These are phyloP conservation scores for Homarus americanus DNA, from an alignment of 1,140 invertebrate species.

Conservation along the genomic window DNA sequence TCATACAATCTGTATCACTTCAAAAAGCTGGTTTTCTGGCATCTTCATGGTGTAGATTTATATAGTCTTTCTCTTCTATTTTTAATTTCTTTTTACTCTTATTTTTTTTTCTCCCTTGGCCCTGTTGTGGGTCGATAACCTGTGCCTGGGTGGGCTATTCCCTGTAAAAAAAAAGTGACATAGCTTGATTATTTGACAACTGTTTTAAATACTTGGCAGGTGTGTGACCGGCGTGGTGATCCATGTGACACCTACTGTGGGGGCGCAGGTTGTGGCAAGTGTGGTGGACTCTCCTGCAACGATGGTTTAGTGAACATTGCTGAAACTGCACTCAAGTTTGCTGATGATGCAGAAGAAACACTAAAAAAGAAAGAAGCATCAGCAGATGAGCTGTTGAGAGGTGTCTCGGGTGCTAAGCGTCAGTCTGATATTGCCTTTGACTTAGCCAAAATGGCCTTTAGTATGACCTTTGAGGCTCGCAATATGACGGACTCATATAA, in stretches of 20 bases:
- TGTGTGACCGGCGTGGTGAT: slow-evolving; percentile 92
- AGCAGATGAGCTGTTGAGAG: slow-evolving; percentile 82
- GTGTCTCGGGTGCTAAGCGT: slow-evolving; percentile 81
- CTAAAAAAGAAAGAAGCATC: slow-evolving; percentile 89
- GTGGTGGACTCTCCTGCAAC: slow-evolving; percentile 94
- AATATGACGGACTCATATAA: slow-evolving; percentile 82
- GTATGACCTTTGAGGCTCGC: slow-evolving; percentile 80
- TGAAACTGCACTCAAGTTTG: slow-evolving; percentile 89
- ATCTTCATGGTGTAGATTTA: no score
- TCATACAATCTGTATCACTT: no score
- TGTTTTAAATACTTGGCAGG: slow-evolving; percentile 80
- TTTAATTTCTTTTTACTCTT: no score
- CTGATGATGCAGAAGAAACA: slow-evolving; percentile 88
- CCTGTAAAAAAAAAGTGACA: no score
- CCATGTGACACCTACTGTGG: slow-evolving; percentile 94
- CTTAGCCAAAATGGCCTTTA: slow-evolving; percentile 82
- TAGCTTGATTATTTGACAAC: no score
- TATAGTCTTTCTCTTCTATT: no score
- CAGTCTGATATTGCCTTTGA: slow-evolving; percentile 81
- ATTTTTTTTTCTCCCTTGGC: no score
- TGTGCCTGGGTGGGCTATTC: no score
- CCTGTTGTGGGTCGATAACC: no score
- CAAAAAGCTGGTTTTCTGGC: no score
- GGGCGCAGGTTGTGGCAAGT: slow-evolving; percentile 94
- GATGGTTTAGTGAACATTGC: slow-evolving; percentile 92